phyloP scores from a whole-genome alignment of 2,113 vertebrate species.

The Hemicordylus capensis region DNA sequence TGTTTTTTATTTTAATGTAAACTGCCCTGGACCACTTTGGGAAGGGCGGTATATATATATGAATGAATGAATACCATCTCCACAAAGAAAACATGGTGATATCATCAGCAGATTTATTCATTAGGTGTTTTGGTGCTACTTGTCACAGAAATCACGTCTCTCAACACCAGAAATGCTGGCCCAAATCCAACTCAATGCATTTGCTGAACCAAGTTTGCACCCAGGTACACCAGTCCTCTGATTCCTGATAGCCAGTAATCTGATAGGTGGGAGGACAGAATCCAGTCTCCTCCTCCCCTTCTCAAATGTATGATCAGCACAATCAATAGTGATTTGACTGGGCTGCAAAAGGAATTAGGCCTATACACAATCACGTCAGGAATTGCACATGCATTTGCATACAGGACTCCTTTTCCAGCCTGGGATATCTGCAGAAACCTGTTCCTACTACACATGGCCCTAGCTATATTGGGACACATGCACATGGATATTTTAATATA shows the following conservation, averaged over 20 bases:
- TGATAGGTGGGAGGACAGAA: not conserved
- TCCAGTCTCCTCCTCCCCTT: not conserved
- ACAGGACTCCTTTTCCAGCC: not conserved
- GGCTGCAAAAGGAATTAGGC: not conserved
- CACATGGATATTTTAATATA: not conserved
- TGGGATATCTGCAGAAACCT: no score
- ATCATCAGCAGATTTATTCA: not conserved
- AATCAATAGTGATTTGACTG: not conserved
- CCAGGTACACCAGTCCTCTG: not conserved
- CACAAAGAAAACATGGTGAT: slow-evolving; percentile 10
- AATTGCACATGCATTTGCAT: not conserved
- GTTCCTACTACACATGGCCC: no score
- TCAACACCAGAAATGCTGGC: no score
- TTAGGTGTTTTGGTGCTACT: not conserved
- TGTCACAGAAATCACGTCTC: not conserved
- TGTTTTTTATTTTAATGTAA: no score
- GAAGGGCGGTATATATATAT: slow-evolving; percentile 19
- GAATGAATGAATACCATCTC: not conserved
- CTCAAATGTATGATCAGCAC: not conserved
- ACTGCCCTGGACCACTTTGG: slow-evolving; percentile 44
- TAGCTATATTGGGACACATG: not conserved
- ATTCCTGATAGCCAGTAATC: not conserved
- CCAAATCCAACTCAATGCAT: not conserved
- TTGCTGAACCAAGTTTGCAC: not conserved
- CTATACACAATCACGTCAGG: not conserved